Base-by-base conservation (phyloP, 2,113 vertebrate genomes). In the Indicator maculatus region DNA sequence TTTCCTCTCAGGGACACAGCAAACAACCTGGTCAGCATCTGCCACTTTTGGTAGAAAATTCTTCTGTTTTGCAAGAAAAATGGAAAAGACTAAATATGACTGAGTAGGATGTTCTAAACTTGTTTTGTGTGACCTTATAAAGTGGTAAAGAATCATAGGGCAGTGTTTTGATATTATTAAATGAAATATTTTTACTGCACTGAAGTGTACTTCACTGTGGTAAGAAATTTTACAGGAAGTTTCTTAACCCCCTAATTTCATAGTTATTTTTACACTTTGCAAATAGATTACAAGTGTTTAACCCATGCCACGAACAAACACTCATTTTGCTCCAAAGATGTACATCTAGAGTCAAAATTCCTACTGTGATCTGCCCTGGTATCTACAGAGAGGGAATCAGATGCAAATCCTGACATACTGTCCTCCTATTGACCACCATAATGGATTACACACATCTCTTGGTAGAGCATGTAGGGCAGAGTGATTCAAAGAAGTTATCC, bases 161-260 rank as follows among this genome's bases (percentile, higher is more conserved):
- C 9, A 60, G 26, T 6, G 11, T 66, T 76, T 52, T 20, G 33
- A 3, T 63, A 66, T 30, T 76, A n/a, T 44, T 80, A 65, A 74
- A 77, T 28, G 16, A 66, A 89, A 61, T 0, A 30, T 59, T 70
- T 83, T 55, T 2, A n/a, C 70, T 60, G 36, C 74, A 21, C 2
- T 45, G 11, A 71, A 19, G 12, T 7, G 1, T 1, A 0, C n/a
- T 41, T 60, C 41, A 5, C 20, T 2, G 12, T 59, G 28, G 6
- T 45, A 28, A 72, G 67, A 56, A 0, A 24, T 76, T 91, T 87
- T 39, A 65, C 5, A 69, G 26, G 18, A 81, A 73, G 36, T 81
- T 78, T 74, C 31, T 89, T 33, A 72, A 8, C 0, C 3, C 3
- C 19, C 6, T 2, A 23, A 3, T 6, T 70, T 44, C 1, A 1